Evolutionary conservation across 2,888 invertebrate genomes (phyloP).

Genomic region (Rhaphigaster nebulosa): DNA sequence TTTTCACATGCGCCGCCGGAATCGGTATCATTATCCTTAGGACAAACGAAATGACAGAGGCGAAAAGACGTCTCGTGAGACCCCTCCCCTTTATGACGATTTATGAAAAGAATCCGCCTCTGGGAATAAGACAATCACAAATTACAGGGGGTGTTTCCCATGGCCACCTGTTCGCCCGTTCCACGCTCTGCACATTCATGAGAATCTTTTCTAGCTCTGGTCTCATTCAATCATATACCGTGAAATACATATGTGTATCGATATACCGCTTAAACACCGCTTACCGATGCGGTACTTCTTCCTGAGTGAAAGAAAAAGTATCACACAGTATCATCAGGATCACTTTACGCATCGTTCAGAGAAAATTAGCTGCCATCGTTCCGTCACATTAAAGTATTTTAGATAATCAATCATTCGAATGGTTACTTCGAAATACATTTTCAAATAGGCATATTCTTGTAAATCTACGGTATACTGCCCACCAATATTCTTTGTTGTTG

Average conservation of each 20-base stretch:
- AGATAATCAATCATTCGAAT: neutral
- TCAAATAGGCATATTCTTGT: neutral
- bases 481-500: too few species aligned
- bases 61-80: slow-evolving; percentile 50
- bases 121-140: slow-evolving; percentile 48
- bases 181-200: slow-evolving; percentile 50
- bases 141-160: slow-evolving; percentile 50
- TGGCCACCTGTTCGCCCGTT: slow-evolving; percentile 39
- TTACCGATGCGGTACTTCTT: neutral
- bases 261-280: slow-evolving; percentile 12
- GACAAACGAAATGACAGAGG: slow-evolving; percentile 48
- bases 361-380: neutral
- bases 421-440: neutral
- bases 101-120: slow-evolving; percentile 51
- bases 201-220: slow-evolving; percentile 44
- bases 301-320: neutral
- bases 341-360: neutral
- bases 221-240: slow-evolving; percentile 28
- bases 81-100: slow-evolving; percentile 19
- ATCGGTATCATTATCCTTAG: slow-evolving; percentile 49
- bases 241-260: slow-evolving; percentile 53
- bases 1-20: slow-evolving; percentile 45
- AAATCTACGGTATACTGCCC: too few species aligned
- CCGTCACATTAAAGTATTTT: neutral
- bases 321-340: too few species aligned